A percentile compares a stretch with the other conserved stretches of the same genome.
Conservation (phyloP, 2,888 invertebrate genomes). For the Sylvicola cinctus region DNA sequence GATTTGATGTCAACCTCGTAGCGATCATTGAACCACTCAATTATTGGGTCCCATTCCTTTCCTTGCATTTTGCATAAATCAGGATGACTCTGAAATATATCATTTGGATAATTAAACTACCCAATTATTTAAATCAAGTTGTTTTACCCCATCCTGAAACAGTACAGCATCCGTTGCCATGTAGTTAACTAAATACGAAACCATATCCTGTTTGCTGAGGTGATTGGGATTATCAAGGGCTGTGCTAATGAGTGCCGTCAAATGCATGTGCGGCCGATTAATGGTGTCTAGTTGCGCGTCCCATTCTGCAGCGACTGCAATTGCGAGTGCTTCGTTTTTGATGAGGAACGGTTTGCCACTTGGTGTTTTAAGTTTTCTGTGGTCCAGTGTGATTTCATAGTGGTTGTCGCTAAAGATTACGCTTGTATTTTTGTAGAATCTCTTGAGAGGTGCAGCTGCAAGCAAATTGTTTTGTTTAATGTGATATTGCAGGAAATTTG, state of each 20-base stretch:
- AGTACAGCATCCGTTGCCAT: constrained; percentile 65
- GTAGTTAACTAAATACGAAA: constrained; percentile 57
- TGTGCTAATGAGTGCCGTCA: constrained; percentile 80
- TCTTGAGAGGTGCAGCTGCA: constrained; percentile 22
- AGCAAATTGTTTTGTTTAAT: no score
- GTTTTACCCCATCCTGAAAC: constrained; percentile 51
- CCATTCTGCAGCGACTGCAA: constrained; percentile 92
- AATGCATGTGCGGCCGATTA: constrained; percentile 64
- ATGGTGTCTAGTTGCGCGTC: constrained; percentile 63
- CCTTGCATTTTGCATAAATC: constrained; percentile 56
- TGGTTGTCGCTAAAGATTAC: constrained; percentile 45
- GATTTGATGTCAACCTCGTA: constrained; percentile 52
- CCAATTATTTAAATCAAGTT: constrained; percentile 10
- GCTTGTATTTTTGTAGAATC: constrained; percentile 54
- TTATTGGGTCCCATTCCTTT: constrained; percentile 72
- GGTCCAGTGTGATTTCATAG: constrained; percentile 77
- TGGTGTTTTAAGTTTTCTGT: constrained; percentile 77
- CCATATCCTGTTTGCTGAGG: constrained; percentile 51
- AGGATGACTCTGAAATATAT: constrained; percentile 40
- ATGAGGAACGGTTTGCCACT: constrained; percentile 56
- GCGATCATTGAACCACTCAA: constrained; percentile 73
- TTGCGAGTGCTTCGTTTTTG: constrained; percentile 68
- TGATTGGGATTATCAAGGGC: constrained; percentile 82
- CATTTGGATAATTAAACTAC: constrained; percentile 4
- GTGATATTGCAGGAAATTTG: no score